These are phyloP conservation scores for Dromiciops gliroides DNA, from an alignment of 2,113 vertebrate species.

Conservation along the genomic window DNA sequence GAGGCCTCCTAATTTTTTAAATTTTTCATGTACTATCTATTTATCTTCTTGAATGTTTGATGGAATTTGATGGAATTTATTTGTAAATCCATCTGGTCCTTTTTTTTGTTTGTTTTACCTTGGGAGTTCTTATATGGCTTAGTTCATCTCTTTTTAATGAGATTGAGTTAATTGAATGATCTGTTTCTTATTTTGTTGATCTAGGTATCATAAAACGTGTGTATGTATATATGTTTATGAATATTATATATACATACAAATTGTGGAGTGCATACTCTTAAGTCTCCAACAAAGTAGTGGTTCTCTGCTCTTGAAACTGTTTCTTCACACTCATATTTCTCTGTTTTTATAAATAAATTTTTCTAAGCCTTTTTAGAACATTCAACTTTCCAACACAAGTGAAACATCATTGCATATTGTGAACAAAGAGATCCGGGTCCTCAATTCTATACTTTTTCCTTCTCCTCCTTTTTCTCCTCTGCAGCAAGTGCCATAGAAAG, in stretches of 20 bases:
- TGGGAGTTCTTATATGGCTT: neutral
- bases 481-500: neutral
- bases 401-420: neutral
- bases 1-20: too few species aligned
- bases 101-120: neutral
- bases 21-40: too few species aligned
- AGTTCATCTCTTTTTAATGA: neutral
- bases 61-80: too few species aligned
- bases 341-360: neutral
- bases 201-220: neutral
- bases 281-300: neutral
- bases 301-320: neutral
- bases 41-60: too few species aligned
- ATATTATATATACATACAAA: too few species aligned
- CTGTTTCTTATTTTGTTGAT: neutral
- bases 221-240: too few species aligned
- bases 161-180: neutral
- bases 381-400: too few species aligned
- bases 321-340: neutral
- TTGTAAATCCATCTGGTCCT: too few species aligned
- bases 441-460: neutral
- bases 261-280: neutral
- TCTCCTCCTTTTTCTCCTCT: too few species aligned
- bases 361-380: neutral
- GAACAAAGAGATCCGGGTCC: neutral